These are phyloP conservation scores for Pseudomyrmex sp. DNA, from an alignment of 1,140 invertebrate genomes.

Conservation along the genomic window DNA sequence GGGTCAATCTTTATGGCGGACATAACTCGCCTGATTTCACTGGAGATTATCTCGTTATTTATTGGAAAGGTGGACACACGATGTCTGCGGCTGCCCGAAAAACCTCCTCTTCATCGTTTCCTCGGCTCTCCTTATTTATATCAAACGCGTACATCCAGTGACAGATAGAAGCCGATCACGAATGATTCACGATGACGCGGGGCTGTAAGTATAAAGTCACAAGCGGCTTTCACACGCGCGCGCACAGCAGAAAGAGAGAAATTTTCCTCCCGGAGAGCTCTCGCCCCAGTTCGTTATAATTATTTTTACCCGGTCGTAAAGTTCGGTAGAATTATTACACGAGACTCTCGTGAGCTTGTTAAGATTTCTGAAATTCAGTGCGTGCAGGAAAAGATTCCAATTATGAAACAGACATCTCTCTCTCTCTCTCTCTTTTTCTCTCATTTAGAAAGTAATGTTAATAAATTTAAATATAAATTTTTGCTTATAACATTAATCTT, in stretches of 20 bases:
- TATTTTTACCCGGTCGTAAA: conserved; percentile 25
- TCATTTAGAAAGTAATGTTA: background rate
- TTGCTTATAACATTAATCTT: background rate
- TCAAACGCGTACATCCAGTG: conserved; percentile 12
- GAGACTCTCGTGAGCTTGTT: background rate
- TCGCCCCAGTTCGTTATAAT: conserved; percentile 29
- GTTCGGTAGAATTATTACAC: background rate
- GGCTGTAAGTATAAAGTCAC: conserved; percentile 1
- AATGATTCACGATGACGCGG: conserved; percentile 52
- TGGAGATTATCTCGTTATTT: conserved; percentile 85
- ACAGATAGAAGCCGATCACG: conserved; percentile 36
- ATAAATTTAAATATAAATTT: background rate
- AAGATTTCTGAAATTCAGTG: background rate
- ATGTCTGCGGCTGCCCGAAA: conserved; percentile 71
- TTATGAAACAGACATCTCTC: background rate
- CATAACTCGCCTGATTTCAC: conserved; percentile 84
- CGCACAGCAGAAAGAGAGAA: conserved; percentile 34
- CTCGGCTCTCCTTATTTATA: conserved; percentile 23
- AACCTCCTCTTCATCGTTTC: conserved; percentile 46
- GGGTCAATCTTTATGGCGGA: conserved; percentile 82
- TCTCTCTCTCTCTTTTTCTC: too few relatives aligned
- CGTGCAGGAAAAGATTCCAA: background rate
- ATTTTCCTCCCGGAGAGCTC: conserved; percentile 5
- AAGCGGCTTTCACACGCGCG: conserved; percentile 32
- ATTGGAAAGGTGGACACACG: conserved; percentile 80